Evolutionary conservation across 2,797 vertebrate genomes (phyloP).

Genomic region (Hypotaenidia okinawae): DNA sequence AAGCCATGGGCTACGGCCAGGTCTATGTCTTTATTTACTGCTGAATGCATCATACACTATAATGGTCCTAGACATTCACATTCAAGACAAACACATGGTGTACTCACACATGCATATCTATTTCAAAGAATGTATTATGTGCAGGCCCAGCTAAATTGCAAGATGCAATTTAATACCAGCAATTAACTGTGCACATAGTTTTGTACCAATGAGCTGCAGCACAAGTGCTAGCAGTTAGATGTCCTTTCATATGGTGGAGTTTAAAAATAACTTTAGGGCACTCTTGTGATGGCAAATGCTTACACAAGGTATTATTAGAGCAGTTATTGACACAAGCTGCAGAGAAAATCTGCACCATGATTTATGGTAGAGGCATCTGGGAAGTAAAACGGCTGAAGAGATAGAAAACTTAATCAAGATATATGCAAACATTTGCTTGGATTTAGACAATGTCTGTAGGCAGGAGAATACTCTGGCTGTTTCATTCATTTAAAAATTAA

Average conservation of each 20-base stretch:
- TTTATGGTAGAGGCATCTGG: background rate
- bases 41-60: background rate
- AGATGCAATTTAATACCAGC: conserved; percentile 46
- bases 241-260: conserved; percentile 2
- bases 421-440: background rate
- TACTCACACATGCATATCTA: conserved; percentile 18
- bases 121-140: conserved; percentile 33
- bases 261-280: conserved; percentile 49
- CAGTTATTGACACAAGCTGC: conserved; percentile 23
- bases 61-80: background rate
- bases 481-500: background rate
- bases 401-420: background rate
- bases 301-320: conserved; percentile 52
- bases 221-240: conserved; percentile 14
- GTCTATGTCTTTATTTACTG: background rate
- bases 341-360: conserved; percentile 14
- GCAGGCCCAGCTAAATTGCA: conserved; percentile 35
- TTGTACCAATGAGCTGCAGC: background rate
- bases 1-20: background rate
- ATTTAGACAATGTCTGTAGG: background rate
- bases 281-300: conserved; percentile 29
- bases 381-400: background rate
- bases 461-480: background rate
- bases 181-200: conserved; percentile 42
- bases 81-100: conserved; percentile 30